phyloP scores from a whole-genome alignment of 2,113 vertebrate species.

The Calidris pygmaea region DNA sequence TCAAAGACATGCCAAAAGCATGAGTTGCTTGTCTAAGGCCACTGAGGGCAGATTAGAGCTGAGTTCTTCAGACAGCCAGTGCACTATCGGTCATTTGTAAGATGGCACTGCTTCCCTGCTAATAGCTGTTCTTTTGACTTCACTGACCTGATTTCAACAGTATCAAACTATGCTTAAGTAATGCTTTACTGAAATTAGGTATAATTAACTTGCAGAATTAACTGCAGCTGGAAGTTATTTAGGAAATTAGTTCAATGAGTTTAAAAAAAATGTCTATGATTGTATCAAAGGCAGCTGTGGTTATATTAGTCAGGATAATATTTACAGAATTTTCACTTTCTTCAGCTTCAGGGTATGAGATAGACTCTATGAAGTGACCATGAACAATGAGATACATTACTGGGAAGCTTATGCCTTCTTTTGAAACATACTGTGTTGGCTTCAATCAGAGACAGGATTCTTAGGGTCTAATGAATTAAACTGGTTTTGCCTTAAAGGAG shows the following conservation, averaged over 20 bases:
- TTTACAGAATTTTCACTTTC: not conserved
- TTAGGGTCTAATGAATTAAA: not conserved
- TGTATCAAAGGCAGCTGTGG: not conserved
- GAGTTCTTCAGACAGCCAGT: not conserved
- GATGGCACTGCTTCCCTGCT: not conserved
- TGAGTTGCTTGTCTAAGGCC: not conserved
- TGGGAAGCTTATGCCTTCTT: not conserved
- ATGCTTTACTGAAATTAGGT: not conserved
- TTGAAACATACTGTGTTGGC: not conserved
- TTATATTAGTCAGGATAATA: not conserved
- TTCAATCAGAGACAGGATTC: not conserved
- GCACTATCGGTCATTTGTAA: not conserved
- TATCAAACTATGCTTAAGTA: not conserved
- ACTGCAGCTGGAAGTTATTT: slow-evolving; percentile 27
- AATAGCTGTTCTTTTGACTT: not conserved
- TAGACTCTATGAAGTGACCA: not conserved
- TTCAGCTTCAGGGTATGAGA: not conserved
- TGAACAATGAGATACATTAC: not conserved
- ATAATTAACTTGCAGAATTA: slow-evolving; percentile 19
- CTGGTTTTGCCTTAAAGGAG: not conserved
- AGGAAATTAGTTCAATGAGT: not conserved
- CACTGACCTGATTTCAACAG: not conserved
- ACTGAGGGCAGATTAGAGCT: not conserved
- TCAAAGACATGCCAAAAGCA: not conserved
- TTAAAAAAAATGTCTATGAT: not conserved